Evolutionary conservation across 2,797 vertebrate genomes (phyloP).

Genomic region (Phrynocephalus forsythii): DNA sequence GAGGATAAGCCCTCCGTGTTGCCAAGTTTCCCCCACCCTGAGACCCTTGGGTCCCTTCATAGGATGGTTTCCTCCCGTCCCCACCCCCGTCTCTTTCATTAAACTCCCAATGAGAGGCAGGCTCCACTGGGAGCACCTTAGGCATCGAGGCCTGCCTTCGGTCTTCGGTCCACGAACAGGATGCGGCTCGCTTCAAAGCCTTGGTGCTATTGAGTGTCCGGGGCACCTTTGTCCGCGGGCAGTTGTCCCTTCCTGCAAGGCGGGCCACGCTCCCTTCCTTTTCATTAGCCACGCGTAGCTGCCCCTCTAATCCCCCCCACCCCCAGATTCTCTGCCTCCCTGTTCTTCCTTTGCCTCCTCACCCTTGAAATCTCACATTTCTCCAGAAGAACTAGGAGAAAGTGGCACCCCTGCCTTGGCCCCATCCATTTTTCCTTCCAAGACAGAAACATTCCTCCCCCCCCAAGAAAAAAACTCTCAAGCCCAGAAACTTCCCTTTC

Average conservation of each 20-base stretch:
- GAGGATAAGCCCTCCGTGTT: background rate
- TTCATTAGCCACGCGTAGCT: slow-evolving; percentile 22
- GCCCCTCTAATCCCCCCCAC: background rate
- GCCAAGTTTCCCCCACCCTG: background rate
- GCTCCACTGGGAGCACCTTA: background rate
- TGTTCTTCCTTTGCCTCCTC: background rate
- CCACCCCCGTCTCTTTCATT: slow-evolving; percentile 7
- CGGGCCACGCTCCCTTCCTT: background rate
- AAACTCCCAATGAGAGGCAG: background rate
- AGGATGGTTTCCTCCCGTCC: background rate
- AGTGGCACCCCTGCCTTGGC: too few relatives aligned
- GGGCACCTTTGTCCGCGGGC: background rate
- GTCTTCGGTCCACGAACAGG: background rate
- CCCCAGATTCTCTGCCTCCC: background rate
- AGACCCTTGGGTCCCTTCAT: background rate
- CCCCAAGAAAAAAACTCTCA: too few relatives aligned
- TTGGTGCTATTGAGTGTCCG: background rate
- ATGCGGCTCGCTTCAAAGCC: background rate
- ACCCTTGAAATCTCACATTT: background rate
- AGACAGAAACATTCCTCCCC: background rate
- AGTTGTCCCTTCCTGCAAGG: background rate
- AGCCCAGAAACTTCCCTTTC: too few relatives aligned
- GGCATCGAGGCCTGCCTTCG: background rate
- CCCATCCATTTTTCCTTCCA: too few relatives aligned
- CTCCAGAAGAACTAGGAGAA: background rate